phyloP scores from a whole-genome alignment of 2,113 vertebrate genomes.

The Callithrix jacchus region DNA sequence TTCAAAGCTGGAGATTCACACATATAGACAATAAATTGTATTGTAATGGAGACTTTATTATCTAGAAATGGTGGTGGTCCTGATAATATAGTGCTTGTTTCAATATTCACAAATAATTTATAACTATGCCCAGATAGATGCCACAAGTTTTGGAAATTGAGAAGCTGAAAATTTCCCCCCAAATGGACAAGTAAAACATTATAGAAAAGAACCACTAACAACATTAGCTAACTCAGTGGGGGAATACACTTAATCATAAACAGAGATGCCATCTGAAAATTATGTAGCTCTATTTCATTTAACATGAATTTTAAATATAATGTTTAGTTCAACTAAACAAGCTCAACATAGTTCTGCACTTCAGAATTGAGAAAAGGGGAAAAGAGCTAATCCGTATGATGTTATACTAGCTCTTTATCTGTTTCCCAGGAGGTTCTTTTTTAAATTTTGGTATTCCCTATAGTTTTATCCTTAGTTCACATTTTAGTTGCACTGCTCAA shows the following conservation, averaged over 20 bases:
- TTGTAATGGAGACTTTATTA: not conserved
- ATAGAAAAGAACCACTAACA: not conserved
- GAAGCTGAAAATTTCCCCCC: not conserved
- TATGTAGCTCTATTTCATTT: not conserved
- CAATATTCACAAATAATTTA: not conserved
- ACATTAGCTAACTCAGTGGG: not conserved
- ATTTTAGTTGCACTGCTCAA: not conserved
- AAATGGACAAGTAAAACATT: not conserved
- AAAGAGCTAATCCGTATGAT: not conserved
- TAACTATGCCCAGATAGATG: not conserved
- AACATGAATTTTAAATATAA: not conserved
- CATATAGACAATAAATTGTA: not conserved
- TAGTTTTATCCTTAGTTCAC: not conserved
- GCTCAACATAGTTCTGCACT: not conserved
- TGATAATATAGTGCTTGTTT: not conserved
- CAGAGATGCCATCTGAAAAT: not conserved
- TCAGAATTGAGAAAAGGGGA: not conserved
- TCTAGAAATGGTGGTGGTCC: not conserved
- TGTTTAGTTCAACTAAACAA: constrained; percentile 20
- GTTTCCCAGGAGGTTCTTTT: not conserved
- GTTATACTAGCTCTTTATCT: not conserved
- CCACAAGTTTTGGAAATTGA: not conserved
- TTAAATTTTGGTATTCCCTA: not conserved
- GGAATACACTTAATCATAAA: not conserved
- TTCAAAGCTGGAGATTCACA: not conserved